A percentile compares a stretch with the other conserved stretches of the same genome.
These are phyloP conservation scores for Brachionus manjavacas DNA, from an alignment of 1,140 invertebrate genomes.

Conservation along the genomic window DNA sequence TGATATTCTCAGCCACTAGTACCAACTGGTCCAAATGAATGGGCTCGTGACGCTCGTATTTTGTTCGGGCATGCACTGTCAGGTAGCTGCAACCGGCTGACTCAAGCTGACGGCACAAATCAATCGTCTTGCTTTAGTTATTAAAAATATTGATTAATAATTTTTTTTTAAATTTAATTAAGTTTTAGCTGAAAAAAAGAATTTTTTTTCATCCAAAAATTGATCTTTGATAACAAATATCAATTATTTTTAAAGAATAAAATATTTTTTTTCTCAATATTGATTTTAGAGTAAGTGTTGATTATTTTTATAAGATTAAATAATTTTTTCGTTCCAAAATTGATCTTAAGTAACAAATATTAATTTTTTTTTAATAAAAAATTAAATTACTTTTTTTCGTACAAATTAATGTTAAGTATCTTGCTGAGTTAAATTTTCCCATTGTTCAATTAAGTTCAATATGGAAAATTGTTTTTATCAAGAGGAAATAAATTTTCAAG, in stretches of 20 bases:
- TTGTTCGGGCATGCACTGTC: conserved; percentile 81
- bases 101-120: conserved; percentile 73
- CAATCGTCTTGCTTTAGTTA: conserved; percentile 61
- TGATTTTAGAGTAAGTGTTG: too few relatives aligned
- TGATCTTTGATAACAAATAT: too few relatives aligned
- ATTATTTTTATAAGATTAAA: too few relatives aligned
- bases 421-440: neutral
- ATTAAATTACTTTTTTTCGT: too few relatives aligned
- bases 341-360: too few relatives aligned
- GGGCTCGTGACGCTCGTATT: conserved; percentile 70
- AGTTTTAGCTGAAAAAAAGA: neutral
- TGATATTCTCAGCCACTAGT: conserved; percentile 67
- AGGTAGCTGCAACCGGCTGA: conserved; percentile 78
- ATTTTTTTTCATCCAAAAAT: neutral
- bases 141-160: neutral
- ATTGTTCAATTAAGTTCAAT: neutral
- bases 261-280: too few relatives aligned
- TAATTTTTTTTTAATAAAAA: too few relatives aligned
- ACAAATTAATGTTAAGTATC: neutral
- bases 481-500: neutral
- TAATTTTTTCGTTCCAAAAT: too few relatives aligned
- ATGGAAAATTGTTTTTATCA: neutral
- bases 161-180: too few relatives aligned
- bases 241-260: too few relatives aligned
- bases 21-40: conserved; percentile 71